phyloP scores from a whole-genome alignment of 2,113 vertebrate species.

The Brachionichthys hirsutus region DNA sequence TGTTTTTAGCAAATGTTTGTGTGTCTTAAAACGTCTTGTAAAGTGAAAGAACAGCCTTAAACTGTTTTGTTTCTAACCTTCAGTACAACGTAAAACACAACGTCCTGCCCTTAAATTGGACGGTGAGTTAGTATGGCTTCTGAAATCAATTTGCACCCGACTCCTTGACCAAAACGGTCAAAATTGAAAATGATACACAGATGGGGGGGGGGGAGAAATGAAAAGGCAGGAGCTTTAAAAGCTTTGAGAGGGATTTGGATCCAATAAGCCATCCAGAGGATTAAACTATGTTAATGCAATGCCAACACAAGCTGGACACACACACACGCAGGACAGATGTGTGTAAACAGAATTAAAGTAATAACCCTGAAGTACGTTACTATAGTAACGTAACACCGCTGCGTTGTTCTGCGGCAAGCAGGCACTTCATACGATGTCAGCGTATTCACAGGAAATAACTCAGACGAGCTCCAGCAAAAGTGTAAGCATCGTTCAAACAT shows the following conservation, averaged over 20 bases:
- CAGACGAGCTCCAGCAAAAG: neutral
- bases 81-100: too few relatives aligned
- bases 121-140: neutral
- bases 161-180: neutral
- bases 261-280: slow-evolving; percentile 73
- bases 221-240: slow-evolving; percentile 74
- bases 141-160: neutral
- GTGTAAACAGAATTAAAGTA: slow-evolving; percentile 17
- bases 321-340: slow-evolving; percentile 7
- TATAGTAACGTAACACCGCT: slow-evolving; percentile 1
- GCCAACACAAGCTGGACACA: slow-evolving; percentile 31
- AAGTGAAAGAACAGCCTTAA: too few relatives aligned
- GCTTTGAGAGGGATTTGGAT: slow-evolving; percentile 77
- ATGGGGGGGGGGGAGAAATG: slow-evolving; percentile 41
- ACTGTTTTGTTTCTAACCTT: too few relatives aligned
- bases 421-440: neutral
- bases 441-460: neutral
- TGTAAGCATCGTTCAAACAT: neutral
- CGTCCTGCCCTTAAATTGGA: too few relatives aligned
- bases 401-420: neutral
- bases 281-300: slow-evolving; percentile 78
- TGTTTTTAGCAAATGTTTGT: too few relatives aligned
- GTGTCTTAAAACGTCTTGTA: too few relatives aligned
- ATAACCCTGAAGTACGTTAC: slow-evolving; percentile 10
- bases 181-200: neutral